These are phyloP conservation scores for Heterodera schachtii DNA, from an alignment of 1,140 invertebrate species.

Conservation along the genomic window DNA sequence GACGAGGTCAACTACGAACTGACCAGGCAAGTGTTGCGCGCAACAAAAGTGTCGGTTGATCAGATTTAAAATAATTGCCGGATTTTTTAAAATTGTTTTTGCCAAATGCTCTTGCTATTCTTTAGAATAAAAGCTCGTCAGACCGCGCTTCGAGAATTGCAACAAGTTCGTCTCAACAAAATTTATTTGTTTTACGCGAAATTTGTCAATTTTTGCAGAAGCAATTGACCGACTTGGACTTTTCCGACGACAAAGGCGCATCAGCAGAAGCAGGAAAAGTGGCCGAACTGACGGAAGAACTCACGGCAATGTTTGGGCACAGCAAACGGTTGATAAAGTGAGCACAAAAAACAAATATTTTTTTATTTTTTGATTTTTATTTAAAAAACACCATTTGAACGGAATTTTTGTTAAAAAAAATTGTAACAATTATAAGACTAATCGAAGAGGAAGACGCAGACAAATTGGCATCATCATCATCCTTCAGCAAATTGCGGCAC, in stretches of 20 bases:
- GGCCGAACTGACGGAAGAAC: constrained; percentile 49
- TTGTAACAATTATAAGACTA: constrained; percentile 30
- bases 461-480: neutral
- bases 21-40: constrained; percentile 39
- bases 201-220: constrained; percentile 29
- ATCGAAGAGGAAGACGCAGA: constrained; percentile 44
- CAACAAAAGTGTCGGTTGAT: too few species aligned
- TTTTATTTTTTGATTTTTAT: too few species aligned
- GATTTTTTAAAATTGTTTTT: neutral
- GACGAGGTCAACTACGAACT: constrained; percentile 55
- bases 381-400: too few species aligned
- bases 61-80: too few species aligned
- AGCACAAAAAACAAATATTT: too few species aligned
- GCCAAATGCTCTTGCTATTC: neutral
- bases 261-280: constrained; percentile 47
- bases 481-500: constrained; percentile 53
- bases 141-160: constrained; percentile 38
- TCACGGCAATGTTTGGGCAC: constrained; percentile 51
- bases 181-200: neutral
- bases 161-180: constrained; percentile 20
- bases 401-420: too few species aligned
- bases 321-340: constrained; percentile 43
- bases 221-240: constrained; percentile 45
- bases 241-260: constrained; percentile 39
- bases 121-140: constrained; percentile 48